Base-by-base conservation (phyloP, 1,140 invertebrate species). In the Spodoptera frugiperda region DNA sequence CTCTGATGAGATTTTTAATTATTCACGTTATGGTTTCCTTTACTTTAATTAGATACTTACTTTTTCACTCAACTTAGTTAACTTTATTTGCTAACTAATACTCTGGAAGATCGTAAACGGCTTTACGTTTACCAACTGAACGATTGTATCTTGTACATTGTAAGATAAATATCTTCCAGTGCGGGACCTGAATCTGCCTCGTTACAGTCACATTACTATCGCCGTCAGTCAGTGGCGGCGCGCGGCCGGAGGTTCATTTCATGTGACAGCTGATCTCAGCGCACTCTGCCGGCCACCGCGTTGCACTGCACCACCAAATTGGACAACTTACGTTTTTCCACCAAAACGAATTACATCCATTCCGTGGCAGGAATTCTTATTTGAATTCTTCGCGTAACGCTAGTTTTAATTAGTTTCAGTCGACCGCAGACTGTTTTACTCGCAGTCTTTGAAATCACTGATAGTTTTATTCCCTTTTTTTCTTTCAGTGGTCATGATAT, bases 231-330 rank as follows among this genome's bases (percentile, higher is more conserved):
- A 10, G 59, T 8, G 33, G 8, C 15, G 10, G 33, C 10, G 15
- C 30, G 30, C 59, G 59, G 5, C 17, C 21, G 8, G 14, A 44
- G 25, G 61, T 21, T 65, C 61, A 49, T 48, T 65, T 65, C 12
- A 65, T 65, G 46, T 65, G 61, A 65, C 61, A 65, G 61, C 39
- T 48, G 61, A 65, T 61, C 57, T 61, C 61, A 48, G 61, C 61
- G 39, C 44, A 19, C 4, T 8, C 55, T 14, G 39, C 0, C 57
- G 30, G 61, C 61, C 44, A 46, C 53, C 25, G 25, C 0, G 53
- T 55, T 19, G 19, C 53, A 17, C 59, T 48, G 61, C 61, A 44
- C 61, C 61, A 1, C 15, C 17, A 65, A 65, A 65, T 65, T 49
- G 44, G 61, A 65, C 61, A 65, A 46, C 21, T 21, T 19, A 65